Base-by-base conservation (phyloP, 2,113 vertebrate species). In the Cygnus atratus region DNA sequence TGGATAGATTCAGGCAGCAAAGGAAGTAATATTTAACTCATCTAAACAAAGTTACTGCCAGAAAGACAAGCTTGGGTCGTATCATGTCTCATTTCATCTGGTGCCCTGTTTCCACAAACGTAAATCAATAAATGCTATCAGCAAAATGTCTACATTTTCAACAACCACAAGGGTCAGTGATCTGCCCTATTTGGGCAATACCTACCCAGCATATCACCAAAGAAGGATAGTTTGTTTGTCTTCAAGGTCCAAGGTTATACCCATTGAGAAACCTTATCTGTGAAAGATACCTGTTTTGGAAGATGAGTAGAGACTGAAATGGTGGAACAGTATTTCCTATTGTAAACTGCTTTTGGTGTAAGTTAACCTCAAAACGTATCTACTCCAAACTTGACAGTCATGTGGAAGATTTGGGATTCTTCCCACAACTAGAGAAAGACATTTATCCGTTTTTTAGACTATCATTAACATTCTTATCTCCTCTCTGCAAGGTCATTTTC, bases 21-120 rank as follows among this genome's bases (percentile, higher is more conserved):
- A 90, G 84, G 74, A 89, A 96, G 62, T 91, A 97, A 93, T 95
- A 93, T 91, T 93, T 96, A 96, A 95, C 91, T 87, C 29, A 87
- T 57, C 52, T 77, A 84, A 92, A 90, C 43, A 86, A 88, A 31
- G 43, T 52, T 77, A 55, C 39, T 92, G 90, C 48, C 90, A 97
- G 68, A 80, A 92, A 96, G 72, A 93, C 73, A 77, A 92, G 71
- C 26, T 80, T 84, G 65, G 90, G 87, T 94, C 93, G 80, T 71
- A 76, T 48, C 37, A 8, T 22, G 44, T 73, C 78, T 87, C 44
- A 39, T 77, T 77, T 74, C 33, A 55, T 29, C 54, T 37, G 79
- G 29, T 71, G 57, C 46, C 52, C 71, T 72, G 72, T 92, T 92
- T 74, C 90, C 87, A 80, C 75, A 95, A 52, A 92, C 88, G 87